Percentiles rank a stretch among this genome's conserved stretches.
phyloP scores from a whole-genome alignment of 2,888 invertebrate genomes.

The Yponomeuta sedellus region DNA sequence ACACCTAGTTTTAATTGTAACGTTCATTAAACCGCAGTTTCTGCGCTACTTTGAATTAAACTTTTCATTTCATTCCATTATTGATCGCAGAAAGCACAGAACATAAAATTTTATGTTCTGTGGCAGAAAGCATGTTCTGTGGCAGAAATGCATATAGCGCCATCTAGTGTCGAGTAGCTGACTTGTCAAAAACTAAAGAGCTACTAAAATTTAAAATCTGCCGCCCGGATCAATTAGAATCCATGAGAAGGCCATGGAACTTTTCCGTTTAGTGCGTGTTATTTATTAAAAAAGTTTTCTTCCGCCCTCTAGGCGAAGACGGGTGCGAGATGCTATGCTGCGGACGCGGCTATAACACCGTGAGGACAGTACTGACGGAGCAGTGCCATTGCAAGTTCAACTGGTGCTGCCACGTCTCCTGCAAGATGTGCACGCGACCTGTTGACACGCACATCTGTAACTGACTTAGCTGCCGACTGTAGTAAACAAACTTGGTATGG shows the following conservation, averaged over 20 bases:
- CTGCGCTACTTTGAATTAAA: too few species aligned
- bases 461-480: constrained; percentile 38
- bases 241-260: too few species aligned
- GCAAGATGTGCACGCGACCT: constrained; percentile 88
- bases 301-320: constrained; percentile 77
- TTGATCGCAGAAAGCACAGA: too few species aligned
- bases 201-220: not conserved
- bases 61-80: too few species aligned
- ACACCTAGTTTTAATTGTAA: too few species aligned
- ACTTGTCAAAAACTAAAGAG: not conserved
- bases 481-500: not conserved
- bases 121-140: too few species aligned
- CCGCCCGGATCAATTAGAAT: too few species aligned
- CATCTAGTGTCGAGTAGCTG: not conserved
- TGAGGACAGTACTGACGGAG: constrained; percentile 84
- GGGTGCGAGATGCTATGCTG: constrained; percentile 94
- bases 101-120: too few species aligned
- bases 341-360: constrained; percentile 93
- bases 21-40: too few species aligned
- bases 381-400: constrained; percentile 96
- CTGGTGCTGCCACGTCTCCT: constrained; percentile 97
- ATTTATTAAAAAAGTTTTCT: not conserved
- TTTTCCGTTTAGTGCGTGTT: too few species aligned
- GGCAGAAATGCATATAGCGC: not conserved
- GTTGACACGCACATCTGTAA: constrained; percentile 90